Base-by-base conservation (phyloP, 2,888 invertebrate species). In the Cantharis nigra region DNA sequence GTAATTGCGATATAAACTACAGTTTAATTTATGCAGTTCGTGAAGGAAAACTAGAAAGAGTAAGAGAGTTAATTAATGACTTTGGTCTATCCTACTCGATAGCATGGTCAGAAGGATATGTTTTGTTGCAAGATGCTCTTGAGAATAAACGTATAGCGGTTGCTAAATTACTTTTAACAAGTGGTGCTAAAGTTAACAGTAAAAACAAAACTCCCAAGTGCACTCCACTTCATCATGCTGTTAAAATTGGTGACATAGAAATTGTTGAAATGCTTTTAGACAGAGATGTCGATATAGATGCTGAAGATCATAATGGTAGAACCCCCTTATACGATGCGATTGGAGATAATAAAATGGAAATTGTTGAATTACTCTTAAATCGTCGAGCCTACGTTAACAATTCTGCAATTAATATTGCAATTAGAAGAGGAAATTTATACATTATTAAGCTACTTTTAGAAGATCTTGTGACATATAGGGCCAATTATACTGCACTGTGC, bases 11-110 rank as follows among this genome's bases (percentile, higher is more conserved):
- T 71, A 62, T 71, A 71, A 71, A 20, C 62, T 71, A 63, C 20
- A 71, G 71, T 11, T 71, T 71, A 71, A 71, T 71, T 71, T 64
- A 7, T 26, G 71, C 71, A 26, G 71, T 63, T 71, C 64, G 71
- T 1, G 64, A 71, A 7, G 63, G 71, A 71, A 63, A n/a, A 26
- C n/a, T 71, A 9, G 71, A 64, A 71, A 63, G 3, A 18, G 71
- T 62, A 71, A 71, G 63, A 7, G 63, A 63, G 16, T 64, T 71
- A 71, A 71, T 71, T 26, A 23, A 20, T 18, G 62, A 3, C 1
- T 71, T 0, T 63, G 71, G 71, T 16, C 23, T 71, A 62, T 64
- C 71, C 64, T 26, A 64, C 71, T 71, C 71, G 23, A 7, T 0
- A 26, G 71, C 71, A 71, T 71, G 71, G 71, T 71, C 71, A 71